phyloP scores from a whole-genome alignment of 2,797 vertebrate species.

The Chromobotia macracanthus region DNA sequence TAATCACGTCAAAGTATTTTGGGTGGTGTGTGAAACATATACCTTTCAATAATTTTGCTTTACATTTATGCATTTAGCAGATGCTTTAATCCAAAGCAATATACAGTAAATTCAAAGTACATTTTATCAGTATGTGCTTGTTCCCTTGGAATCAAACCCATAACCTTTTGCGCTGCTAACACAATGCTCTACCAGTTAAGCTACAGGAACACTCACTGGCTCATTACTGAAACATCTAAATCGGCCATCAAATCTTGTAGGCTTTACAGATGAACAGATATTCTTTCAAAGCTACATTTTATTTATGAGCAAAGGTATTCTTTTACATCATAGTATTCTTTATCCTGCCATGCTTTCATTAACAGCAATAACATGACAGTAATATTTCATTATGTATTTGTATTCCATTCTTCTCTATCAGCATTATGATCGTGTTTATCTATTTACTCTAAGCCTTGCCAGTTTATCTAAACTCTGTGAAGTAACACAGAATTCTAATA shows the following conservation, averaged over 20 bases:
- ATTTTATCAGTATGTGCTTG: no score
- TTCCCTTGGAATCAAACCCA: no score
- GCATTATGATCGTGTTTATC: conserved; percentile 45
- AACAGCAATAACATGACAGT: conserved; percentile 51
- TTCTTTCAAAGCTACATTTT: conserved; percentile 34
- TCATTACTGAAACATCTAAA: conserved; percentile 9
- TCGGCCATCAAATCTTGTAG: not conserved
- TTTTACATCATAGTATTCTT: conserved; percentile 26
- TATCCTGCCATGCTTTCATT: conserved; percentile 44
- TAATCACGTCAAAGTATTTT: conserved; percentile 10
- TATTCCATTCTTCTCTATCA: conserved; percentile 42
- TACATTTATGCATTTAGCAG: not conserved
- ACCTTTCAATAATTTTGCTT: not conserved
- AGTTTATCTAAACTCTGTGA: conserved; percentile 38
- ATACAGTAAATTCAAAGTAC: no score
- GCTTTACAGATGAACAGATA: conserved; percentile 10
- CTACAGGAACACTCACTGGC: not conserved
- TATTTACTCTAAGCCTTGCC: conserved; percentile 45
- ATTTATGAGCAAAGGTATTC: conserved; percentile 11
- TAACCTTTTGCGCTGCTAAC: no score
- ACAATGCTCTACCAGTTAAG: no score
- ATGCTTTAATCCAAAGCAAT: no score
- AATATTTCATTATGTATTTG: conserved; percentile 49
- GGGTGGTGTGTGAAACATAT: not conserved
- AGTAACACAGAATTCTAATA: conserved; percentile 57